phyloP scores from a whole-genome alignment of 2,888 invertebrate genomes.

The Synanthedon formicaeformis region DNA sequence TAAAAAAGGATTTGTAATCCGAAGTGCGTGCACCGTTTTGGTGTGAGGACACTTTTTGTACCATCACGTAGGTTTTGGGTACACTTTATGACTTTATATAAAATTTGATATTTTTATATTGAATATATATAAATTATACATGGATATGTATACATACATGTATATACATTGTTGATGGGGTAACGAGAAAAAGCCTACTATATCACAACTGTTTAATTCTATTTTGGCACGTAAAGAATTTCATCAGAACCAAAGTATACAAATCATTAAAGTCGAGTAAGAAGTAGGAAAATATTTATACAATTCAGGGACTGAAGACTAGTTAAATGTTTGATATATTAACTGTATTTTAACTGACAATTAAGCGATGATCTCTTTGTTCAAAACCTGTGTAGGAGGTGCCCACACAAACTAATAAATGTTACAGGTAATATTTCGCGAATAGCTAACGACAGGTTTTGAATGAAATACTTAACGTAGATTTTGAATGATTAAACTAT shows the following conservation, averaged over 20 bases:
- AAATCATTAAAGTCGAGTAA: slow-evolving; percentile 69
- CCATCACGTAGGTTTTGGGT: slow-evolving; percentile 71
- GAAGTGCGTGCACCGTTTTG: slow-evolving; percentile 57
- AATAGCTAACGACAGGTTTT: slow-evolving; percentile 62
- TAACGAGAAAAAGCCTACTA: slow-evolving; percentile 65
- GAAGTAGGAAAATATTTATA: slow-evolving; percentile 70
- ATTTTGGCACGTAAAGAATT: slow-evolving; percentile 69
- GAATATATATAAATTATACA: slow-evolving; percentile 71
- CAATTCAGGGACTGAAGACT: slow-evolving; percentile 70
- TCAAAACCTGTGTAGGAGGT: slow-evolving; percentile 55
- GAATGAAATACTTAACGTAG: slow-evolving; percentile 52
- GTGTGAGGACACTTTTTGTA: slow-evolving; percentile 63
- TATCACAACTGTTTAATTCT: slow-evolving; percentile 70
- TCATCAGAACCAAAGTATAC: slow-evolving; percentile 71
- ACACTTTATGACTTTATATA: slow-evolving; percentile 71
- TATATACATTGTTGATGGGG: slow-evolving; percentile 70
- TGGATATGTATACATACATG: slow-evolving; percentile 70
- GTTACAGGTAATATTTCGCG: slow-evolving; percentile 33
- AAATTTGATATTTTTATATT: slow-evolving; percentile 71
- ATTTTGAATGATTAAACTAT: slow-evolving; percentile 44
- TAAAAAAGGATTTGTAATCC: slow-evolving; percentile 57
- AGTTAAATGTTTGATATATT: slow-evolving; percentile 70
- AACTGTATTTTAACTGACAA: slow-evolving; percentile 66
- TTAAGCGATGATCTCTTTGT: slow-evolving; percentile 60
- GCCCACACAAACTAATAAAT: slow-evolving; percentile 33